Base-by-base conservation (phyloP, 1,140 invertebrate genomes). In the Caenorhabditis inopinata region DNA sequence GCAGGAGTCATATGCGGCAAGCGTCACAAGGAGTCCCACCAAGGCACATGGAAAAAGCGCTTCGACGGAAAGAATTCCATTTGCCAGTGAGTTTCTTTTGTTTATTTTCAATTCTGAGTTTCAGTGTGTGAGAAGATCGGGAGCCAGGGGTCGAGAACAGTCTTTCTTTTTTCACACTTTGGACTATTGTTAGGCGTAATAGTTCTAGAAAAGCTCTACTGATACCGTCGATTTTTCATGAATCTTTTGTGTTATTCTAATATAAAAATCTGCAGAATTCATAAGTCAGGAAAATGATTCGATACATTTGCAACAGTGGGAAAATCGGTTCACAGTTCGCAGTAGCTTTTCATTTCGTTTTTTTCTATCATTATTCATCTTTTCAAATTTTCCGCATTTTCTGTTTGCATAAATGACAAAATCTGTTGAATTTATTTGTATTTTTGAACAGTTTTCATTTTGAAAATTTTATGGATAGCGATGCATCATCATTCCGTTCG, bases 1-100 rank as follows among this genome's bases (percentile, higher is more conserved):
- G 42, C 47, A 79, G 78, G 78, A 79, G 78, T 45, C 78, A 79
- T 27, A 74, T 47, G 38, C 78, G 78, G n/a, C 78, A 79, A 45
- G 62, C 73, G 14, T 46, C 35, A n/a, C 78, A 79, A 79, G 78
- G 78, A 45, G 62, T 79, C 21, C 78, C 78, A 32, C 78, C 78
- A 6, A 38, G 78, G 6, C 27, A 79, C 23, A 47, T 79, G 45
- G 51, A 79, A 45, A 58, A 58, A 45, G 45, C 74, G 4, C 35
- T 75, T n/a, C 58, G 78, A 51, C 23, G 78, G 78, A 75, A 75
- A 53, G 78, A 79, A 58, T 68, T 38, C 29, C 62, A 79, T 29
- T 73, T 58, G 62, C 53, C 46, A 42, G 78, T 79, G 12, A 79
- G 76, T 78, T 58, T 68, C 38, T 68, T 25, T 68, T 21, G 53